These are phyloP conservation scores for Xylota segnis DNA, from an alignment of 2,888 invertebrate species.

Conservation along the genomic window DNA sequence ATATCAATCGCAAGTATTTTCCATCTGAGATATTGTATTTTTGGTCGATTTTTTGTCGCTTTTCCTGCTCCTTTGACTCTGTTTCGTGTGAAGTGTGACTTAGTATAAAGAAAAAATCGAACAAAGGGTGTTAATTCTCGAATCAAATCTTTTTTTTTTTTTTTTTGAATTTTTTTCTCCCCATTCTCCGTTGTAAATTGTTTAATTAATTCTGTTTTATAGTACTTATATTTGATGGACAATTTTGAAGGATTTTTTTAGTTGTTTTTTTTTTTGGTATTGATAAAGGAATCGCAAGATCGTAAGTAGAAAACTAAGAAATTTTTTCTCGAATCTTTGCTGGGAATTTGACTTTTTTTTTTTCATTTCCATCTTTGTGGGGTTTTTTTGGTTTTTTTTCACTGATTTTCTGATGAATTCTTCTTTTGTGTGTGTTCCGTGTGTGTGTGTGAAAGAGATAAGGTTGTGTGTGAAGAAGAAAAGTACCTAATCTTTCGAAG, in stretches of 20 bases:
- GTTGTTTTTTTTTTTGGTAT: slow-evolving; percentile 13
- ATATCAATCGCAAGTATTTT: slow-evolving; percentile 68
- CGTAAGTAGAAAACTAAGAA: slow-evolving; percentile 60
- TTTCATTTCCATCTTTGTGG: slow-evolving; percentile 31
- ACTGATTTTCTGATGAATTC: slow-evolving; percentile 21
- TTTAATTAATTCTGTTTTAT: slow-evolving; percentile 4
- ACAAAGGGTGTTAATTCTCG: slow-evolving; percentile 58
- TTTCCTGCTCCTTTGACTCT: slow-evolving; percentile 17
- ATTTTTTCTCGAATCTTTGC: slow-evolving; percentile 25
- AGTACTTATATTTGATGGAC: slow-evolving; percentile 6
- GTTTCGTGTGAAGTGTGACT: slow-evolving; percentile 68
- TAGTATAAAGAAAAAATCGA: slow-evolving; percentile 37
- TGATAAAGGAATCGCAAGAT: slow-evolving; percentile 49
- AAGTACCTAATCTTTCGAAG: slow-evolving; percentile 2
- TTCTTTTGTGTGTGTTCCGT: slow-evolving; percentile 16
- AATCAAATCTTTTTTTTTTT: slow-evolving; percentile 12
- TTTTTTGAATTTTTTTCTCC: neutral
- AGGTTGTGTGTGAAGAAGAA: slow-evolving; percentile 19
- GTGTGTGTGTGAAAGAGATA: slow-evolving; percentile 45
- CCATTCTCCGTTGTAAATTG: neutral
- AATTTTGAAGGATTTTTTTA: neutral
- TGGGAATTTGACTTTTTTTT: slow-evolving; percentile 30
- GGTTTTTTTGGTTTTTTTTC: slow-evolving; percentile 29
- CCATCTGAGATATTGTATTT: slow-evolving; percentile 43
- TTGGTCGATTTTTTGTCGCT: slow-evolving; percentile 23